These are phyloP conservation scores for Pycnomerus fuliginosus DNA, from an alignment of 2,888 invertebrate species.

Conservation along the genomic window DNA sequence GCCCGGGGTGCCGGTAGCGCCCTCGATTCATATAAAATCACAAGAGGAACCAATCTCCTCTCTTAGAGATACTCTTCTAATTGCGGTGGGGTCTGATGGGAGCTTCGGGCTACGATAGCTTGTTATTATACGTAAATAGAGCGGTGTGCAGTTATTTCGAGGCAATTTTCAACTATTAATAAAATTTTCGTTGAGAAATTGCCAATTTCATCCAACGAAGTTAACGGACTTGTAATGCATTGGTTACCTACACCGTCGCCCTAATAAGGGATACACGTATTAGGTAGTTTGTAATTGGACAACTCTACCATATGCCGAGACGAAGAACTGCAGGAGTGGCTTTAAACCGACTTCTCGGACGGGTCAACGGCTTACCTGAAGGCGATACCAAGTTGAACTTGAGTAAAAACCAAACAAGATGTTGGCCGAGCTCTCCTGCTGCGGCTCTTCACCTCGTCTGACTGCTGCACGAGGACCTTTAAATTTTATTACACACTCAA, in stretches of 20 bases:
- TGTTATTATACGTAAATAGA: slow-evolving; percentile 25
- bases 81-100: slow-evolving; percentile 21
- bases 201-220: too few relatives aligned
- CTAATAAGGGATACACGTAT: too few relatives aligned
- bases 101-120: slow-evolving; percentile 21
- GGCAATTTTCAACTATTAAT: slow-evolving; percentile 21
- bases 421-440: too few relatives aligned
- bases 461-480: too few relatives aligned
- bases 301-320: too few relatives aligned
- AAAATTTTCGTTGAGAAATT: slow-evolving; percentile 13
- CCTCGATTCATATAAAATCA: slow-evolving; percentile 25
- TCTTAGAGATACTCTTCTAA: slow-evolving; percentile 23
- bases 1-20: slow-evolving; percentile 22
- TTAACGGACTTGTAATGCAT: too few relatives aligned
- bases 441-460: too few relatives aligned
- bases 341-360: slow-evolving; percentile 29
- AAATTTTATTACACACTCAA: too few relatives aligned
- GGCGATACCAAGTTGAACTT: slow-evolving; percentile 38
- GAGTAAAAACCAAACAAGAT: slow-evolving; percentile 39
- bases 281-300: too few relatives aligned
- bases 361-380: slow-evolving; percentile 38
- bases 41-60: slow-evolving; percentile 23
- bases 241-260: too few relatives aligned
- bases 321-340: too few relatives aligned
- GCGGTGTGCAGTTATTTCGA: slow-evolving; percentile 21